Evolutionary conservation across 2,113 vertebrate species (phyloP).

Genomic region (Camelus bactrianus): DNA sequence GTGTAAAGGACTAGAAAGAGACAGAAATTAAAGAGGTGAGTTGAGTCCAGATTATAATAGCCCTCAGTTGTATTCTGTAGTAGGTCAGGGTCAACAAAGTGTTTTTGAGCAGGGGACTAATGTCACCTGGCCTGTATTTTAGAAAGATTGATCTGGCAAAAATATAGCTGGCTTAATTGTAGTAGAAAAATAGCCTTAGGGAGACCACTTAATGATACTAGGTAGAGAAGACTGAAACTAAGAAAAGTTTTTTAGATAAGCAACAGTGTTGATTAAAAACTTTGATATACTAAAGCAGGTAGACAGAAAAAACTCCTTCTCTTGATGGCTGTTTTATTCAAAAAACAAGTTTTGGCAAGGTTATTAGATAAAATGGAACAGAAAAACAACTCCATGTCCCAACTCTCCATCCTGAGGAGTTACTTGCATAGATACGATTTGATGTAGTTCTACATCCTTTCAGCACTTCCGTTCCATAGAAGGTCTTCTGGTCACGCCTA

Average conservation of each 20-base stretch:
- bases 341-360: neutral
- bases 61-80: neutral
- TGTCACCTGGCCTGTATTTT: neutral
- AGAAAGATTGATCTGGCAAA: constrained; percentile 22
- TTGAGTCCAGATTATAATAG: neutral
- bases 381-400: neutral
- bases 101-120: neutral
- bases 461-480: neutral
- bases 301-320: neutral
- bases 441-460: neutral
- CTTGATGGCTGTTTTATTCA: neutral
- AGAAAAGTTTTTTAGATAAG: neutral
- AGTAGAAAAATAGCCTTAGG: neutral
- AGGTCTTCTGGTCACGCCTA: neutral
- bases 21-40: neutral
- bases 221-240: neutral
- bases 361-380: neutral
- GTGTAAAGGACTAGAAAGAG: neutral
- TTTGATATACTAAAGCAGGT: neutral
- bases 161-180: neutral
- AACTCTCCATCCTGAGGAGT: neutral
- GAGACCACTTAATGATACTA: neutral
- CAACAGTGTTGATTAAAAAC: neutral
- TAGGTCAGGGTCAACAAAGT: neutral
- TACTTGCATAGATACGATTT: neutral